Evolutionary conservation across 2,113 vertebrate genomes (phyloP).

Genomic region (Chelonoidis abingdonii): DNA sequence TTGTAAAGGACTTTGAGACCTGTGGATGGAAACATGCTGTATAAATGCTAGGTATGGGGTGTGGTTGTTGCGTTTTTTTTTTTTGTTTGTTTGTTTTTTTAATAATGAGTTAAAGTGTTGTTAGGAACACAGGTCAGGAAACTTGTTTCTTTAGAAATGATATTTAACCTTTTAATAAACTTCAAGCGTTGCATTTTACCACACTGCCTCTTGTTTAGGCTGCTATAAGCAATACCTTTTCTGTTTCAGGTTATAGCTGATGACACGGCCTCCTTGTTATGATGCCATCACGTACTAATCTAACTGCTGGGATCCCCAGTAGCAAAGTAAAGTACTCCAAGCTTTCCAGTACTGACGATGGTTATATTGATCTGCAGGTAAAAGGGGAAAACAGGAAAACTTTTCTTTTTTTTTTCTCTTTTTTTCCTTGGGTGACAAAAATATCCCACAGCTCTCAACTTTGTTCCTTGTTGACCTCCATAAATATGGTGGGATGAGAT

Average conservation of each 20-base stretch:
- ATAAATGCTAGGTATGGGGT: neutral
- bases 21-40: neutral
- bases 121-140: neutral
- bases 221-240: neutral
- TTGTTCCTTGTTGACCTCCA: neutral
- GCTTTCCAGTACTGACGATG: slow-evolving; percentile 91
- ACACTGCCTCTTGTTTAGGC: accelerated
- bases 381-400: neutral
- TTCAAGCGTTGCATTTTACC: neutral
- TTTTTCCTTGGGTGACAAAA: neutral
- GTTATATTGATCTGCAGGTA: slow-evolving; percentile 98
- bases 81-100: neutral
- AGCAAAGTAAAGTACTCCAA: slow-evolving; percentile 94
- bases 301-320: slow-evolving; percentile 80
- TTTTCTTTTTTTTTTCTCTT: neutral
- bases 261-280: slow-evolving; percentile 48
- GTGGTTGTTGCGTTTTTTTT: neutral
- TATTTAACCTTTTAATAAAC: neutral
- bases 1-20: neutral
- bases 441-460: neutral
- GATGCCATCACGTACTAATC: slow-evolving; percentile 89
- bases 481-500: neutral
- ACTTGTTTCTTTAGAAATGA: neutral
- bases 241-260: slow-evolving; percentile 57
- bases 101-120: neutral